Percentiles rank a stretch among this genome's conserved stretches.
phyloP scores from a whole-genome alignment of 2,113 vertebrate species.

The Callionymus lyra region DNA sequence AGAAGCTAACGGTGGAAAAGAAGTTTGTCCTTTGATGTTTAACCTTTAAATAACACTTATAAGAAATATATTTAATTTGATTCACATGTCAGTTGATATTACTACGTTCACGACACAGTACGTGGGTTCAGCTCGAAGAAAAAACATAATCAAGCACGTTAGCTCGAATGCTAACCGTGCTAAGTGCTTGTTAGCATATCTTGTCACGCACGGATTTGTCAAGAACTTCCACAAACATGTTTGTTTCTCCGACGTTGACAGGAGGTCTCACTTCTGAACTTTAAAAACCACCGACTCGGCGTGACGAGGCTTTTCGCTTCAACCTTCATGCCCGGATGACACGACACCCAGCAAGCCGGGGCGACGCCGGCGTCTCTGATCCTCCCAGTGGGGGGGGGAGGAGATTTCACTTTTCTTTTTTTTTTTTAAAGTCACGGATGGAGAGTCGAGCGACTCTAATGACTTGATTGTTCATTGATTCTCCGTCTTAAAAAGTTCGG shows the following conservation, averaged over 20 bases:
- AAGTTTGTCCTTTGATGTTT: too few species aligned
- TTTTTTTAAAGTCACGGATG: not conserved
- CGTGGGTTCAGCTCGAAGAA: too few species aligned
- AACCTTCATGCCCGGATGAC: constrained; percentile 22
- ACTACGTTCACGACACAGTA: too few species aligned
- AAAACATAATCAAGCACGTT: too few species aligned
- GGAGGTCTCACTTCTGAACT: constrained; percentile 42
- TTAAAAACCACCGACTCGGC: constrained; percentile 50
- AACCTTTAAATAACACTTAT: too few species aligned
- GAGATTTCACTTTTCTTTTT: constrained; percentile 24
- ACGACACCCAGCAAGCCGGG: constrained; percentile 51
- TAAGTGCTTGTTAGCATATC: too few species aligned
- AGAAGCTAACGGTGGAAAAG: too few species aligned
- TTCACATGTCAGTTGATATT: too few species aligned
- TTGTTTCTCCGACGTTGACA: constrained; percentile 15
- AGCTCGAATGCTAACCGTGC: too few species aligned
- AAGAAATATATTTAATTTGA: too few species aligned
- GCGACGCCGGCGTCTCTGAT: constrained; percentile 47
- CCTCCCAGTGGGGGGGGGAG: constrained; percentile 42
- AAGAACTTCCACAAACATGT: too few species aligned
- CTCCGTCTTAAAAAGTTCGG: not conserved
- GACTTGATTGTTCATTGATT: constrained; percentile 14
- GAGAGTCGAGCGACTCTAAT: constrained; percentile 10
- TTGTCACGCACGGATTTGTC: too few species aligned
- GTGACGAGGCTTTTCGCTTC: constrained; percentile 38